phyloP scores from a whole-genome alignment of 2,888 invertebrate species.

The Nymphalis polychloros region DNA sequence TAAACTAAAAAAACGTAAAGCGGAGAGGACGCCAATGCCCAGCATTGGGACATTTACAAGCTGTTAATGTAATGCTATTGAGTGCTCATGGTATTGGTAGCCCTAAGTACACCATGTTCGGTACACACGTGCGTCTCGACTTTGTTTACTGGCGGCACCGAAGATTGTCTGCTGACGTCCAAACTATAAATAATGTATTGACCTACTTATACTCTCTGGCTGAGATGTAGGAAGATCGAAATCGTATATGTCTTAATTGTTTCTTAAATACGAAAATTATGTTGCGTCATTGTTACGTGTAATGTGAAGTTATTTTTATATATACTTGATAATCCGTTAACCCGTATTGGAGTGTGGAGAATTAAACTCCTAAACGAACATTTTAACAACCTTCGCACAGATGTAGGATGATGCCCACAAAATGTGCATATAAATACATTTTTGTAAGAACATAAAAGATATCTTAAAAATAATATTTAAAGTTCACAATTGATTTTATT shows the following conservation, averaged over 20 bases:
- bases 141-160: constrained; percentile 33
- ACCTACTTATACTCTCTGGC: constrained; percentile 51
- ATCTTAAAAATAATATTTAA: neutral
- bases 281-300: neutral
- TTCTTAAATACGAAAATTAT: constrained; percentile 2
- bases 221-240: constrained; percentile 26
- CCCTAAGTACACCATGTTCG: neutral
- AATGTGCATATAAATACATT: neutral
- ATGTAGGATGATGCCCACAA: neutral
- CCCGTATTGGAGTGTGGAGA: too few relatives aligned
- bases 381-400: too few relatives aligned
- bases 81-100: neutral
- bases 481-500: neutral
- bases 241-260: constrained; percentile 12
- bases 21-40: too few relatives aligned
- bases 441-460: neutral
- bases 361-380: too few relatives aligned
- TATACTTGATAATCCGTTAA: neutral
- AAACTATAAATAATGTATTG: constrained; percentile 74
- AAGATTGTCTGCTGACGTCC: constrained; percentile 52
- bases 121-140: constrained; percentile 26
- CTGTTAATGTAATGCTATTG: neutral
- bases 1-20: too few relatives aligned
- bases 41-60: too few relatives aligned
- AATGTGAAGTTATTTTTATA: neutral